Evolutionary conservation across 2,797 vertebrate genomes (phyloP).

Genomic region (Channa striata): DNA sequence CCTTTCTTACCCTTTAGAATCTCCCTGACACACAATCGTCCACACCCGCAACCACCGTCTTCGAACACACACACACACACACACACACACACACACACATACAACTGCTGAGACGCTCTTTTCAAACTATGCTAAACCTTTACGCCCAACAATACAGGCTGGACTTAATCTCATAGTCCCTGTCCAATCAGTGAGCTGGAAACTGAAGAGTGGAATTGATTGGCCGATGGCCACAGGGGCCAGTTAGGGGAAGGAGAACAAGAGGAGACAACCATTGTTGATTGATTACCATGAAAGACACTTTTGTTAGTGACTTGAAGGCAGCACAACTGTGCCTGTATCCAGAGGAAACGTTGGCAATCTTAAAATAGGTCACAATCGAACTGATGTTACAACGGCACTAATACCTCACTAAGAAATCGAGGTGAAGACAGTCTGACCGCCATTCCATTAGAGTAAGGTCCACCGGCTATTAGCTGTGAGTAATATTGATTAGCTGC

Average conservation of each 20-base stretch:
- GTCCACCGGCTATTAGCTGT: conserved; percentile 74
- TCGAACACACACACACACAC: conserved; percentile 34
- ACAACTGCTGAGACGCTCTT: conserved; percentile 76
- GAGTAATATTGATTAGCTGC: conserved; percentile 72
- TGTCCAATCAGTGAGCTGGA: conserved; percentile 71
- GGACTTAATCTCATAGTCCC: conserved; percentile 77
- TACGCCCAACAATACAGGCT: conserved; percentile 77
- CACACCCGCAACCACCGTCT: conserved; percentile 25
- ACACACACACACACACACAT: conserved; percentile 43
- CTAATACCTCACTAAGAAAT: conserved; percentile 55
- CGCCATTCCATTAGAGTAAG: conserved; percentile 45
- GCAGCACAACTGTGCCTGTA: conserved; percentile 71
- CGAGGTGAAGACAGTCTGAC: conserved; percentile 47
- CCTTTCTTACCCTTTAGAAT: conserved; percentile 70
- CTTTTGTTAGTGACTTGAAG: conserved; percentile 79
- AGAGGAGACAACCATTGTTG: conserved; percentile 81
- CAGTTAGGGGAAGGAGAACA: conserved; percentile 81
- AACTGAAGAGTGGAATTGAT: conserved; percentile 78
- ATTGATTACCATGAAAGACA: conserved; percentile 84
- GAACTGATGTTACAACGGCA: conserved; percentile 33
- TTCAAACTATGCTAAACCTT: conserved; percentile 81
- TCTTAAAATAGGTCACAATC: conserved; percentile 74
- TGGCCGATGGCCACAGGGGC: conserved; percentile 79
- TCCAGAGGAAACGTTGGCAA: conserved; percentile 71
- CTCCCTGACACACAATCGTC: conserved; percentile 51